Evolutionary conservation across 2,888 invertebrate species (phyloP), one percentile per base, ranked within the genome.

Genomic region (Poecilus cupreus): DNA sequence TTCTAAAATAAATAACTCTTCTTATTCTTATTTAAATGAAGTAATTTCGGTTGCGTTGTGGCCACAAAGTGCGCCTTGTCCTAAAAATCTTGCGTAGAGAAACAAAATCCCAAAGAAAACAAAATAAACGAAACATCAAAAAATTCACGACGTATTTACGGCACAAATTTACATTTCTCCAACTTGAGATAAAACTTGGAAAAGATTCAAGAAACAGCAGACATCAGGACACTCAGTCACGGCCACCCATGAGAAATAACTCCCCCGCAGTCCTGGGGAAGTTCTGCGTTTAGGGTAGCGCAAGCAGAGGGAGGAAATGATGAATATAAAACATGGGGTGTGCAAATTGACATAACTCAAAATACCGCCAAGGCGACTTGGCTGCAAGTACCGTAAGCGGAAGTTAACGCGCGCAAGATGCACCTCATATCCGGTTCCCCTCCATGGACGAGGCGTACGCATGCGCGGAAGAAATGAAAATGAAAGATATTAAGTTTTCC

Each of bases 341-440:
- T 82, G 84, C 85, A 86, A 86, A 87, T 86, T 86, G 86, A 86
- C 85, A 83, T 85, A 86, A 86, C 85, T 86, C 84, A 80, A 80
- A 80, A 80, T 80, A 80, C 80, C 80, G 60, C 13, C 26, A n/a
- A 10, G 20, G 22, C 20, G 54, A 46, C 46, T 32, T 77, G 20
- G 32, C 64, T 39, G 24, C 46, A 43, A 77, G 46, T 46, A 16
- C 51, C 39, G 57, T 46, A 80, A 80, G 46, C 72, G 80, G 80
- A 80, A 80, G 80, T 80, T 80, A 80, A 80, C 74, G 80, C 49
- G 80, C 57, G 24, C 80, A 74, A 80, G 80, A 80, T 74, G 80
- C 74, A 80, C 57, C 70, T 80, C 57, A 80, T 80, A 74, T 80
- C 80, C 80, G 72, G 46, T 51, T 51, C 18, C 51, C 51, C 51